These are phyloP conservation scores for Calliopum simillimum DNA, from an alignment of 2,888 invertebrate species.

Conservation along the genomic window DNA sequence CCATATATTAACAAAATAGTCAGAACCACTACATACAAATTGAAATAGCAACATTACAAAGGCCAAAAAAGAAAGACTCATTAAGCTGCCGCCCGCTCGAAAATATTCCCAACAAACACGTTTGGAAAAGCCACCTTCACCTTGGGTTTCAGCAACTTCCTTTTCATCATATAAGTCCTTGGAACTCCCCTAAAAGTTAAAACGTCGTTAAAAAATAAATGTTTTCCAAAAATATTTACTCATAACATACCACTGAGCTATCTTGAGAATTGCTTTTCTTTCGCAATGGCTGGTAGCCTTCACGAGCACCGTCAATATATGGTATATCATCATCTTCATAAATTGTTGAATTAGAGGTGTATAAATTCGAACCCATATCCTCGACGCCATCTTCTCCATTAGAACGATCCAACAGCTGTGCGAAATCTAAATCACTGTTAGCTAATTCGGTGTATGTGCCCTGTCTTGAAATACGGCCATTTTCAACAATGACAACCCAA, in stretches of 20 bases:
- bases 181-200: constrained; percentile 53
- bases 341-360: constrained; percentile 41
- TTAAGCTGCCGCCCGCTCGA: constrained; percentile 68
- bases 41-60: constrained; percentile 71
- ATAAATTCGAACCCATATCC: constrained; percentile 26
- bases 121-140: constrained; percentile 65
- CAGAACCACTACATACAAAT: constrained; percentile 71
- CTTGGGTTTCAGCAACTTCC: constrained; percentile 64
- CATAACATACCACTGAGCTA: constrained; percentile 46
- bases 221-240: too few relatives aligned
- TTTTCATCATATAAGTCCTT: constrained; percentile 56
- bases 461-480: constrained; percentile 67
- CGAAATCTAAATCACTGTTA: constrained; percentile 69
- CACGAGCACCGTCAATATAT: constrained; percentile 63
- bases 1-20: constrained; percentile 75
- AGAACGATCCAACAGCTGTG: constrained; percentile 67
- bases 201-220: not conserved
- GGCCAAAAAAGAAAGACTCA: constrained; percentile 67
- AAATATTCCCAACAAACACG: constrained; percentile 68
- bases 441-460: constrained; percentile 70
- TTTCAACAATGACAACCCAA: constrained; percentile 73
- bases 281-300: constrained; percentile 60
- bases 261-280: constrained; percentile 53
- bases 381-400: constrained; percentile 45
- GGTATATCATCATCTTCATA: constrained; percentile 66